A percentile compares a stretch with the other conserved stretches of the same genome.
These are phyloP conservation scores for Philopotamus ludificatus DNA, from an alignment of 1,140 invertebrate species.

Conservation along the genomic window DNA sequence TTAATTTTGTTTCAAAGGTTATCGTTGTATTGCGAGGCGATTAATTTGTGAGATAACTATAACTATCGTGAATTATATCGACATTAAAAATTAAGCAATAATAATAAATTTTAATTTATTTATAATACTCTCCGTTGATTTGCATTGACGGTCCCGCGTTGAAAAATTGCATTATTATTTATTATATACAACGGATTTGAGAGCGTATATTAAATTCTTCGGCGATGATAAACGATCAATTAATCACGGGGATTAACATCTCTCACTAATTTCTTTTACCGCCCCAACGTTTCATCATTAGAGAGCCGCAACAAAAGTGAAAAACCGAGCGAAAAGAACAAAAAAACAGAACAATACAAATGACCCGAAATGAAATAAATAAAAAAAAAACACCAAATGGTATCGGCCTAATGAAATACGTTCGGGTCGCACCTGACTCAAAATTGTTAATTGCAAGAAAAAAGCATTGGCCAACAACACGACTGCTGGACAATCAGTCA, in stretches of 20 bases:
- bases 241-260: constrained; percentile 5
- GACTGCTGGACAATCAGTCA: constrained; percentile 9
- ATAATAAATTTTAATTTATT: too few species aligned
- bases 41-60: too few species aligned
- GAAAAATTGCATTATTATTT: too few species aligned
- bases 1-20: too few species aligned
- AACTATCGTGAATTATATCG: too few species aligned
- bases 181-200: too few species aligned
- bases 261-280: constrained; percentile 11
- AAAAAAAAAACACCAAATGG: background rate
- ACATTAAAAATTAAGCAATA: too few species aligned
- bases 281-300: constrained; percentile 12
- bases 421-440: constrained; percentile 7
- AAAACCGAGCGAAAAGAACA: background rate
- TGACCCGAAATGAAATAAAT: background rate
- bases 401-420: background rate
- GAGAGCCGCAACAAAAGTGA: background rate
- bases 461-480: background rate
- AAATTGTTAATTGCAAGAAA: constrained; percentile 1
- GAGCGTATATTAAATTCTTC: background rate
- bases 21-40: too few species aligned
- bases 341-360: background rate
- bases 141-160: too few species aligned
- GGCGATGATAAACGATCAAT: constrained; percentile 6
- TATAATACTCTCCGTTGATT: too few species aligned